Conservation (phyloP, 2,797 vertebrate genomes). For the Melanotaenia pygmaea region DNA sequence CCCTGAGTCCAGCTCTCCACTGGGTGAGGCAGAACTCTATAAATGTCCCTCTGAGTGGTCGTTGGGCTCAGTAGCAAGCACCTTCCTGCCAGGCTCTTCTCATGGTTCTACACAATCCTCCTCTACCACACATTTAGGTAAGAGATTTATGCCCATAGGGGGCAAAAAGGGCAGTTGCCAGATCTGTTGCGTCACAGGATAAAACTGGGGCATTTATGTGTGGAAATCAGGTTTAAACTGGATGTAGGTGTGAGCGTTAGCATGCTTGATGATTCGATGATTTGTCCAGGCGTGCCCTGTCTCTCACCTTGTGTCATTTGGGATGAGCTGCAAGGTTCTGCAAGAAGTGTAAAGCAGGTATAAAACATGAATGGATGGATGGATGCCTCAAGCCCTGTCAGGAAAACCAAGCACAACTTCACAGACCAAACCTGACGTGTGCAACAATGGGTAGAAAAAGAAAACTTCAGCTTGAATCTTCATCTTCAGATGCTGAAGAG, state of each 20-base stretch:
- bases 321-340: background rate
- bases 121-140: slow-evolving; percentile 85
- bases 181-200: background rate
- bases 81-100: slow-evolving; percentile 78
- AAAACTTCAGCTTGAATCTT: background rate
- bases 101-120: slow-evolving; percentile 66
- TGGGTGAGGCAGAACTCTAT: slow-evolving; percentile 44
- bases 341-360: background rate
- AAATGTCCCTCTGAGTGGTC: slow-evolving; percentile 75
- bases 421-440: background rate
- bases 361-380: background rate
- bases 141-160: background rate
- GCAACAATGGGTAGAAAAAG: background rate
- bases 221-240: background rate
- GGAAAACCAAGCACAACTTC: background rate
- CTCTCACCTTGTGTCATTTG: background rate
- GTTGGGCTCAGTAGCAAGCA: slow-evolving; percentile 78
- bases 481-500: background rate
- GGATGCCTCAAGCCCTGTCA: background rate
- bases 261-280: too few relatives aligned
- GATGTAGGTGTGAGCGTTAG: background rate
- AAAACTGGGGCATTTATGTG: background rate
- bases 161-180: background rate
- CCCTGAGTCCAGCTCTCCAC: slow-evolving; percentile 12
- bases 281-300: background rate